These are phyloP conservation scores for Vombatus ursinus DNA, from an alignment of 2,113 vertebrate species.

Conservation along the genomic window DNA sequence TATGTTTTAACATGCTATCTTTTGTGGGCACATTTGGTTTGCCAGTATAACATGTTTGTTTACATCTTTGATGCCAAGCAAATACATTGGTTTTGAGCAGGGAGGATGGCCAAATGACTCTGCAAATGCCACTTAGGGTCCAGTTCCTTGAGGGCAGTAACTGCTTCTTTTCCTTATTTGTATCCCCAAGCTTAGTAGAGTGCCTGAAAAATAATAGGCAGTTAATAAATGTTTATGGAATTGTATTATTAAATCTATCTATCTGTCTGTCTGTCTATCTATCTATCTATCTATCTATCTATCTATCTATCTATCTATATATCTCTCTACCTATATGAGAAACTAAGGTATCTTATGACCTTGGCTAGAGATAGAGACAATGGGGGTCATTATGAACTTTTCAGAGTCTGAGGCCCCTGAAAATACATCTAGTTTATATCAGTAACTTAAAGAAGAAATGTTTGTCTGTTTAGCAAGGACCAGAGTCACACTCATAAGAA, in stretches of 20 bases:
- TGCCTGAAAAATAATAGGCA: too few species aligned
- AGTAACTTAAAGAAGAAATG: not conserved
- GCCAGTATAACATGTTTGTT: conserved; percentile 3
- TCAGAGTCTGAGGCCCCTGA: not conserved
- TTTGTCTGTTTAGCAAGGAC: not conserved
- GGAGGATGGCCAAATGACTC: not conserved
- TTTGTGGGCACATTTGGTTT: not conserved
- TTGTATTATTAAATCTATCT: not conserved
- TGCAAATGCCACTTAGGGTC: conserved; percentile 1
- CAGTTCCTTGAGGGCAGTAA: not conserved
- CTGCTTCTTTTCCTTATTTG: too few species aligned
- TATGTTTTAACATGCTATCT: not conserved
- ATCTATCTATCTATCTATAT: too few species aligned
- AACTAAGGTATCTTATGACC: not conserved
- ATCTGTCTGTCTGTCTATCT: not conserved
- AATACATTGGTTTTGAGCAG: conserved; percentile 32
- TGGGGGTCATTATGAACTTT: not conserved
- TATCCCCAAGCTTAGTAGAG: too few species aligned
- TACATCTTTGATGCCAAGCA: not conserved
- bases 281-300: too few species aligned
- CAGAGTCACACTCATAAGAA: not conserved
- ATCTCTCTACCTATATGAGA: too few species aligned
- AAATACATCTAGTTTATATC: not conserved
- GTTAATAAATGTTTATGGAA: not conserved
- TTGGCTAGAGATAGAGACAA: not conserved